Base-by-base conservation (phyloP, 2,113 vertebrate genomes). In the Eclectus roratus region DNA sequence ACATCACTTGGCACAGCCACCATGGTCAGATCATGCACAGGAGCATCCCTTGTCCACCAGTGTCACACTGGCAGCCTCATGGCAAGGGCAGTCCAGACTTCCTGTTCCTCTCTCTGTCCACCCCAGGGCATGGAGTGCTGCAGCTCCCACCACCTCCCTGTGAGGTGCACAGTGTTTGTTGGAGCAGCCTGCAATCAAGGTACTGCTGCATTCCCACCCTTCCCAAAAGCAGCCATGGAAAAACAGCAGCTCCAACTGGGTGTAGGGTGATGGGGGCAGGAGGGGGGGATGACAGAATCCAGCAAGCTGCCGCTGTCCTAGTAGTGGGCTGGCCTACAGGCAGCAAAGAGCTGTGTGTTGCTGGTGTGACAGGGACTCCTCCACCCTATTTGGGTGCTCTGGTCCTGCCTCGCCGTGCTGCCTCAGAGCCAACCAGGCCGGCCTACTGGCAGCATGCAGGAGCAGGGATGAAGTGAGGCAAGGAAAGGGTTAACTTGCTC, bases 1-100 rank as follows among this genome's bases (percentile, higher is more conserved):
- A 46, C n/a, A 60, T 33, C 56, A 58, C n/a, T n/a, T 58, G 33
- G 56, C 33, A 58, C 56, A 58, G 56, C 33, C 56, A 58, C 33
- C 8, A 58, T 4, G 6, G 41, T 28, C 5, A 19, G 15, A 41
- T 21, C 50, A 25, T 1, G 1, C 25, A 33, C 0, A 0, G 41
- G 14, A 56, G 33, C 41, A 17, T 9, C 37, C 37, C 56, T 58
- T 2, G 0, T 43, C 15, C 1, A 1, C n/a, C 3, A 0, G 5
- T 4, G 19, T 33, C 82, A 46, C 4, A 1, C 18, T 39, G 33
- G 44, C 50, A 79, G 68, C 24, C 37, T 17, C 8, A 0, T 2
- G 3, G 44, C 24, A 0, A 35, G 18, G 49, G 6, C 35, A 44
- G 28, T 28, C 24, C 27, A 29, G 53, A 23, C 9, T 24, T 49